Base-by-base conservation (phyloP, 2,113 vertebrate species). In the Axis porcinus region DNA sequence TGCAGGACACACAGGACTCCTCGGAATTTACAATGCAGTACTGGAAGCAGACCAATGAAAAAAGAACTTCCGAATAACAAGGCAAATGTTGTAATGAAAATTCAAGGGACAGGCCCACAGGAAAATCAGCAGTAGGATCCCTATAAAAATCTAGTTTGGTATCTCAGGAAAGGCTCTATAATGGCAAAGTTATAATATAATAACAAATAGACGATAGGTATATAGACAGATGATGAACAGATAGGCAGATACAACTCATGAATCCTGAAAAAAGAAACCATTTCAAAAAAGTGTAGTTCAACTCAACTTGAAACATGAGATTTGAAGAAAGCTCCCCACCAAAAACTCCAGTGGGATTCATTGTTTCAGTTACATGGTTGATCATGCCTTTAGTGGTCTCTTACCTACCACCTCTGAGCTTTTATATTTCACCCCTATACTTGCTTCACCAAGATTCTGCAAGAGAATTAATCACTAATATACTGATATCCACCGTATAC, bases 361-460 rank as follows among this genome's bases (percentile, higher is more conserved):
- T 12, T 45, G 33, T 55, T 86, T 12, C 7, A n/a, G 0, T 33
- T 3, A 13, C 5, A 12, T 23, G 33, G 54, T 2, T 12, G 16
- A 23, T 19, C 21, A 3, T 45, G 50, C 25, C 10, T 79, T 79
- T 64, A 0, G 6, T 67, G 14, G 8, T 82, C 55, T 86, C 47
- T 54, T 82, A 30, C n/a, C 16, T 40, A 11, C 4, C 1, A 79
- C 43, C 19, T 78, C 52, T 78, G 10, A 5, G 23, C 40, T 83
- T 85, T 43, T 27, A 16, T 17, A 62, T 58, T 94, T 96, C 10
- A 90, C 3, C 81, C 2, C 2, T 23, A 79, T 6, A 1, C 1
- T 9, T 81, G 90, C 62, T 47, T 47, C 1, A n/a, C 5, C 9
- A 91, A 27, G 10, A 12, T 94, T 85, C n/a, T 67, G 5, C 3